Percentiles rank a stretch among this genome's conserved stretches.
Conservation (phyloP, 2,113 vertebrate species). For the Anarhynchus alexandrinus region DNA sequence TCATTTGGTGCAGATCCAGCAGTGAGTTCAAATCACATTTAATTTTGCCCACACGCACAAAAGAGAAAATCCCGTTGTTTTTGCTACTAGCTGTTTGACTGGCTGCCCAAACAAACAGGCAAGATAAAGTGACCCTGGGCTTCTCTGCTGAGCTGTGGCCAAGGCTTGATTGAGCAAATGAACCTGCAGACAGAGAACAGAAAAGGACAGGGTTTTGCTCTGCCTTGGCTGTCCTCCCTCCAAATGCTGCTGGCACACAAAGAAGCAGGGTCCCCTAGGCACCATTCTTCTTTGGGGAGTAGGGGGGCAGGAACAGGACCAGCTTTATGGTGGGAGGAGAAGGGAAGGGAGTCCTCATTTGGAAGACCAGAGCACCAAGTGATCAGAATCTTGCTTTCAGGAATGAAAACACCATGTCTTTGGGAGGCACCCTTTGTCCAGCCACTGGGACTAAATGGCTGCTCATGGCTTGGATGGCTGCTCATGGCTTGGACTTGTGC, state of each 20-base stretch:
- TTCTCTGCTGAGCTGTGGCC: not conserved
- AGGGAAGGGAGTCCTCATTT: not conserved
- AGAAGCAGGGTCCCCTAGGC: not conserved
- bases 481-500: no score
- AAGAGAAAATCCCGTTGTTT: constrained; percentile 25
- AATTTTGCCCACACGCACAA: not conserved
- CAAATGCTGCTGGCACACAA: not conserved
- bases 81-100: constrained; percentile 24
- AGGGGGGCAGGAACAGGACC: not conserved
- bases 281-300: not conserved
- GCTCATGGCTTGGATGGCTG: no score
- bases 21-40: constrained; percentile 25
- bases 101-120: constrained; percentile 36
- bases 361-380: not conserved
- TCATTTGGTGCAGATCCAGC: constrained; percentile 35
- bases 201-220: not conserved
- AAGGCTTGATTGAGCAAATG: constrained; percentile 10
- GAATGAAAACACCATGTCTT: not conserved
- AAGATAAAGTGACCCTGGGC: constrained; percentile 38
- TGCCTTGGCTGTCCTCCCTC: not conserved
- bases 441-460: not conserved
- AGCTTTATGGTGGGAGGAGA: not conserved
- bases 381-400: not conserved
- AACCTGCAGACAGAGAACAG: not conserved
- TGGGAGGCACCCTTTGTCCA: not conserved